These are phyloP conservation scores for Serranus cabrilla DNA, from an alignment of 2,797 vertebrate species.

Conservation along the genomic window DNA sequence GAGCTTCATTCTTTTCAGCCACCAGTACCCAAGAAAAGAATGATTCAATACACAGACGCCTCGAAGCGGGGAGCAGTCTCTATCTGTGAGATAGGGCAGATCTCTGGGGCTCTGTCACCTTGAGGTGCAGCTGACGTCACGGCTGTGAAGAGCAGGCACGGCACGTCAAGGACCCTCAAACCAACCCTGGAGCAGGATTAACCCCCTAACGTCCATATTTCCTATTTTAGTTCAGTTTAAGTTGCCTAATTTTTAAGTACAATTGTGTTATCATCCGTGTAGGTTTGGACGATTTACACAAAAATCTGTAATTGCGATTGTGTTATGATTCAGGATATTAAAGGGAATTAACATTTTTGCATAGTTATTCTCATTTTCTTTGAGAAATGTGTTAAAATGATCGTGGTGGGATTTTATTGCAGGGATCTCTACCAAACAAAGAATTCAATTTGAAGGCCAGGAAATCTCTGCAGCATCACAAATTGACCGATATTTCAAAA, in stretches of 20 bases:
- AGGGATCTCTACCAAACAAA: no score
- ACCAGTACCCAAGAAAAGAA: conserved; percentile 2
- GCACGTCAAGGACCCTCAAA: conserved; percentile 48
- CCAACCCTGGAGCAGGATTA: conserved; percentile 25
- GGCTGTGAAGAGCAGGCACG: conserved; percentile 43
- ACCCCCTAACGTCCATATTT: conserved; percentile 15
- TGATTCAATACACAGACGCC: conserved; percentile 33
- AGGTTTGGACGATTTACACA: no score
- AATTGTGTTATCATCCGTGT: no score
- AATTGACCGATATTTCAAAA: no score
- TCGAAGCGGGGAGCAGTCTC: conserved; percentile 38
- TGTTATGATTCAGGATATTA: no score
- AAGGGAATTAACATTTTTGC: no score
- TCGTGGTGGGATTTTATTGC: no score
- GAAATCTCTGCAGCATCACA: no score
- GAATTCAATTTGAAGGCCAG: no score
- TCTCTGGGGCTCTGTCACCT: conserved; percentile 75
- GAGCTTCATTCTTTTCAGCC: conserved; percentile 51
- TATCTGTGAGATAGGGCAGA: conserved; percentile 69
- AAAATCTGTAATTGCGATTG: no score
- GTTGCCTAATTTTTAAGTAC: not conserved
- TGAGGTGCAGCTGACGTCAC: conserved; percentile 79
- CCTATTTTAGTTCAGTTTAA: not conserved
- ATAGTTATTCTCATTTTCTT: no score
- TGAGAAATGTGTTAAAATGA: no score